Evolutionary conservation across 1,140 invertebrate species (phyloP).

Genomic region (Ganaspis sp.): DNA sequence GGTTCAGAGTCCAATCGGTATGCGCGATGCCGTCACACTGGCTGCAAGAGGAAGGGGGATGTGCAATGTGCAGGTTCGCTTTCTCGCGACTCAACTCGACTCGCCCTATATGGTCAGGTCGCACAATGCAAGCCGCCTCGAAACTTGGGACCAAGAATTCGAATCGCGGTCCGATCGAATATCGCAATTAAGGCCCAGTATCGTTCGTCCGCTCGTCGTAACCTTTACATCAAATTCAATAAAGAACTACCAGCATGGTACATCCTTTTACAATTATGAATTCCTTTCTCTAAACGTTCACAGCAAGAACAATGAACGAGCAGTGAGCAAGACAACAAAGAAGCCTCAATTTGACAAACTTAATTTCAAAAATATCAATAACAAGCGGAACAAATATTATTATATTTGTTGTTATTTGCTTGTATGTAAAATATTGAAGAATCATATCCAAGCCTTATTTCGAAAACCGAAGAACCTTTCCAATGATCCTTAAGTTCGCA

Average conservation of each 20-base stretch:
- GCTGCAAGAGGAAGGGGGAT: slow-evolving; percentile 27
- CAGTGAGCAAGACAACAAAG: not conserved
- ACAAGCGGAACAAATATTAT: too few species aligned
- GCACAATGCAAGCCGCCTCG: not conserved
- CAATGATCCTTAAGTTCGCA: too few species aligned
- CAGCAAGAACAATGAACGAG: not conserved
- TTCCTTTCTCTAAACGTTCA: not conserved
- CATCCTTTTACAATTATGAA: slow-evolving; percentile 9
- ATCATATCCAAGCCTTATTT: too few species aligned
- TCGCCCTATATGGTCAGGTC: slow-evolving; percentile 4
- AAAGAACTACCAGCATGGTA: not conserved
- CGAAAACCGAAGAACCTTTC: too few species aligned
- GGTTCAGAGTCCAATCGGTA: not conserved
- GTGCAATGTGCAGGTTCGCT: slow-evolving; percentile 16
- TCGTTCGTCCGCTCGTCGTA: not conserved
- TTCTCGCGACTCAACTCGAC: slow-evolving; percentile 20
- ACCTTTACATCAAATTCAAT: slow-evolving; percentile 10
- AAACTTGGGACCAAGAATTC: slow-evolving; percentile 18
- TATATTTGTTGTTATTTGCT: too few species aligned
- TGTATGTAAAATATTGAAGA: too few species aligned
- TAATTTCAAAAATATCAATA: not conserved
- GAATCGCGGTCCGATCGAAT: slow-evolving; percentile 29
- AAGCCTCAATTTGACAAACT: not conserved
- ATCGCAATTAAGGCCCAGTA: slow-evolving; percentile 14
- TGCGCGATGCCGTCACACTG: not conserved